Conservation (phyloP, 2,888 invertebrate genomes). For the Adineta ricciae region DNA sequence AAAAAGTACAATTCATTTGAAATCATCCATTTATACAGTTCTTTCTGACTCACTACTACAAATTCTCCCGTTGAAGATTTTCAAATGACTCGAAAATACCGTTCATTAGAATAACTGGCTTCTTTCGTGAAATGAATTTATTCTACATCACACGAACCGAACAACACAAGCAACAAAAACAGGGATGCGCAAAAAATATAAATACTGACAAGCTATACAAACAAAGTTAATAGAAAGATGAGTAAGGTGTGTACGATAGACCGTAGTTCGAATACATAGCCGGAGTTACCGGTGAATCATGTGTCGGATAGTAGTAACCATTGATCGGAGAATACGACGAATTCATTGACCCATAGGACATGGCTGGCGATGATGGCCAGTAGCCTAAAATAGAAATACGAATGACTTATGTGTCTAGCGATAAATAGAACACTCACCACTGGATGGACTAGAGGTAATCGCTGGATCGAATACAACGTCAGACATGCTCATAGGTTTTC, state of each 20-base stretch:
- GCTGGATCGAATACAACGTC: background rate
- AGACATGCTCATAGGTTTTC: background rate
- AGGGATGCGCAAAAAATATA: background rate
- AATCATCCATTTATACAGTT: too few relatives aligned
- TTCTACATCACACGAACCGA: background rate
- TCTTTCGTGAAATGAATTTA: too few relatives aligned
- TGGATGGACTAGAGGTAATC: background rate
- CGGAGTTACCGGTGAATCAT: background rate
- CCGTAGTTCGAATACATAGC: background rate
- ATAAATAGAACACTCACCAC: background rate
- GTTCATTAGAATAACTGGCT: too few relatives aligned
- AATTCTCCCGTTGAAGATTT: too few relatives aligned
- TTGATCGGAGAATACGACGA: background rate
- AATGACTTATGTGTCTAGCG: background rate
- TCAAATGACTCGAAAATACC: too few relatives aligned
- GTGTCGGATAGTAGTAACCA: background rate
- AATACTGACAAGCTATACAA: background rate
- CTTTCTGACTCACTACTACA: too few relatives aligned
- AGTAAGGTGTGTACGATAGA: background rate
- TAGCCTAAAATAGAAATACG: background rate
- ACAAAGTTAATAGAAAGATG: background rate
- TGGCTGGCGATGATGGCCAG: background rate
- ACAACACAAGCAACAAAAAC: background rate
- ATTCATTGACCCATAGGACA: background rate
- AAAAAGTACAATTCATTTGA: too few relatives aligned